Conservation (phyloP, 2,113 vertebrate species). For the Xiphias gladius region DNA sequence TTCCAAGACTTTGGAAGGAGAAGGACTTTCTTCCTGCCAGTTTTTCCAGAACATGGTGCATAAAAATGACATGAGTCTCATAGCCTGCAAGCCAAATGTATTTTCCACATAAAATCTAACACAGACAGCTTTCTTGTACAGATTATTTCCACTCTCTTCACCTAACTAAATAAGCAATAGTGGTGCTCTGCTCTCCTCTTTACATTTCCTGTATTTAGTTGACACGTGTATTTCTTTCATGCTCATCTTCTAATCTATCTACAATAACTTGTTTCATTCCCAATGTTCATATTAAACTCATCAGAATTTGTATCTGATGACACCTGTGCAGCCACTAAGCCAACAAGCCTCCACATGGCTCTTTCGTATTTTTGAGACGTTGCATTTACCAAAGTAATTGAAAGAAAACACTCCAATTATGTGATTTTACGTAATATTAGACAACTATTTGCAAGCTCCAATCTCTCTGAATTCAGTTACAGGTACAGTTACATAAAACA, state of each 20-base stretch:
- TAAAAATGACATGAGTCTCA: conserved; percentile 47
- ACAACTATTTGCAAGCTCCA: not conserved
- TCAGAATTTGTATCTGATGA: conserved; percentile 15
- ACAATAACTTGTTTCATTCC: conserved; percentile 39
- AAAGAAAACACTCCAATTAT: not conserved
- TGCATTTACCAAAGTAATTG: not conserved
- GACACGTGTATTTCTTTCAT: not conserved
- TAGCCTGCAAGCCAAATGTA: conserved; percentile 51
- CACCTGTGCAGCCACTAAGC: conserved; percentile 32
- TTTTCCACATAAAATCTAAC: conserved; percentile 66
- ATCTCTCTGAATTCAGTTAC: not conserved
- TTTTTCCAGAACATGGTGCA: conserved; percentile 66
- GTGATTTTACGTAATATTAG: not conserved
- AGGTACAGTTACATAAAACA: not conserved
- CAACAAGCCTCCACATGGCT: conserved; percentile 53
- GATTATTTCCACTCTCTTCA: conserved; percentile 5
- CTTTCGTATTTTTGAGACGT: conserved; percentile 1
- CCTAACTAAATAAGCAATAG: not conserved
- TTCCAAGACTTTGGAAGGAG: conserved; percentile 43
- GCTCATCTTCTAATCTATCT: not conserved
- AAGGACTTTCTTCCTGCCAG: conserved; percentile 27
- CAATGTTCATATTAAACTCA: conserved; percentile 11
- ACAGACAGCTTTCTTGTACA: conserved; percentile 40
- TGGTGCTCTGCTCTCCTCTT: not conserved
- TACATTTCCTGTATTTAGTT: not conserved